Evolutionary conservation across 2,888 invertebrate species (phyloP).

Genomic region (Archips xylosteana): DNA sequence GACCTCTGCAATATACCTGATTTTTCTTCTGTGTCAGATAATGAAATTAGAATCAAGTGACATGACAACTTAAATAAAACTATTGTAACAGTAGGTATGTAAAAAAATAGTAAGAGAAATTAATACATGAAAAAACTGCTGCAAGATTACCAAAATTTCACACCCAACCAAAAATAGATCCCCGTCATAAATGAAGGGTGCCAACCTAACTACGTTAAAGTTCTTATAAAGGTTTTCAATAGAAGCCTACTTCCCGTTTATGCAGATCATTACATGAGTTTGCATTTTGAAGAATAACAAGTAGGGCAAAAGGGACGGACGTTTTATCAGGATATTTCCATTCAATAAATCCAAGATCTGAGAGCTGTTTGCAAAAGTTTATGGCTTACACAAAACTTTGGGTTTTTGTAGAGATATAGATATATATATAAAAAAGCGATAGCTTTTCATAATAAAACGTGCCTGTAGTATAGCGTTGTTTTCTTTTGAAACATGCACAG

Average conservation of each 20-base stretch:
- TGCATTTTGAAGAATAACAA: slow-evolving; percentile 43
- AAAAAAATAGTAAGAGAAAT: too few species aligned
- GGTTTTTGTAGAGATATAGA: slow-evolving; percentile 20
- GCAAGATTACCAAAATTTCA: slow-evolving; percentile 6
- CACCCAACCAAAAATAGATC: slow-evolving; percentile 19
- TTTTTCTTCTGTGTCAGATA: too few species aligned
- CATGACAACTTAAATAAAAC: too few species aligned
- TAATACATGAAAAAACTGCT: neutral
- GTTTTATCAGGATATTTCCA: slow-evolving; percentile 41
- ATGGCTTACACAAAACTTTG: slow-evolving; percentile 35
- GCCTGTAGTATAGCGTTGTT: neutral
- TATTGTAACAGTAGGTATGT: too few species aligned
- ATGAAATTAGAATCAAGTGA: too few species aligned
- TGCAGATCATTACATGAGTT: slow-evolving; percentile 43
- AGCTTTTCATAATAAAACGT: neutral
- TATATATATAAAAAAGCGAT: too few species aligned
- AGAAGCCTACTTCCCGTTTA: slow-evolving; percentile 39
- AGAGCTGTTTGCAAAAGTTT: slow-evolving; percentile 39
- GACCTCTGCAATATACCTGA: too few species aligned
- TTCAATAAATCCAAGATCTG: slow-evolving; percentile 42
- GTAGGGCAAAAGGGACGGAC: slow-evolving; percentile 40
- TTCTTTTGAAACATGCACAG: neutral
- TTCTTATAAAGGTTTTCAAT: slow-evolving; percentile 42
- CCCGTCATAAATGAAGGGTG: slow-evolving; percentile 36
- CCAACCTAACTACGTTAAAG: slow-evolving; percentile 38